Conservation (phyloP, 2,888 invertebrate genomes). For the Sclerodermus sp. region DNA sequence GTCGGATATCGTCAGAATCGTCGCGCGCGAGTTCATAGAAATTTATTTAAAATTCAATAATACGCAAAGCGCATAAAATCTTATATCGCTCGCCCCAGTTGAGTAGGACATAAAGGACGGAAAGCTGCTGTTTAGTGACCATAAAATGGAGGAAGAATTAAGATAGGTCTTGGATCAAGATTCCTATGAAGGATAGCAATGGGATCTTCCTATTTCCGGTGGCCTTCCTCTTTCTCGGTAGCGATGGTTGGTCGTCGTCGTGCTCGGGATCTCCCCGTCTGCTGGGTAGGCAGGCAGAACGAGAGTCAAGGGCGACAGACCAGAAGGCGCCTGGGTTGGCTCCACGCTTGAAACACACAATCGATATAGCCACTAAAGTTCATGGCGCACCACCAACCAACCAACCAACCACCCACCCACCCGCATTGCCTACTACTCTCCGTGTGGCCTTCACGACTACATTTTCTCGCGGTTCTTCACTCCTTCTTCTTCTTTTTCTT, state of each 20-base stretch:
- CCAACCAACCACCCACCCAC: constrained; percentile 23
- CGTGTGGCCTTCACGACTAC: not conserved
- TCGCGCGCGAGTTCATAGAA: too few species aligned
- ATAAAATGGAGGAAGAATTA: too few species aligned
- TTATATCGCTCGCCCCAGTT: too few species aligned
- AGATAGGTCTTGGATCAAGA: too few species aligned
- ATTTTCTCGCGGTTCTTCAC: not conserved
- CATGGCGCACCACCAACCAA: constrained; percentile 45
- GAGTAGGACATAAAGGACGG: too few species aligned
- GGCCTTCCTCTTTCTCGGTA: constrained; percentile 1
- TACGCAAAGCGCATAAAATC: too few species aligned
- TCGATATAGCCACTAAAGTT: constrained; percentile 53
- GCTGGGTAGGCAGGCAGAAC: constrained; percentile 25
- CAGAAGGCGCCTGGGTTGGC: constrained; percentile 48
- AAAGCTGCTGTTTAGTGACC: too few species aligned
- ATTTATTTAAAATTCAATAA: too few species aligned
- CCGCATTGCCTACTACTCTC: not conserved
- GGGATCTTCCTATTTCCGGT: not conserved
- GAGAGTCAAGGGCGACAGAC: constrained; percentile 52
- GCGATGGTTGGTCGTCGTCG: not conserved
- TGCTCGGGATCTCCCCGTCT: constrained; percentile 20
- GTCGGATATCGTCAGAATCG: too few species aligned
- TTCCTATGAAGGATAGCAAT: too few species aligned
- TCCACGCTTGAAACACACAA: constrained; percentile 37
- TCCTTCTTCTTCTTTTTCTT: not conserved